Conservation (phyloP, 2,797 vertebrate species). For the Alectoris magna region DNA sequence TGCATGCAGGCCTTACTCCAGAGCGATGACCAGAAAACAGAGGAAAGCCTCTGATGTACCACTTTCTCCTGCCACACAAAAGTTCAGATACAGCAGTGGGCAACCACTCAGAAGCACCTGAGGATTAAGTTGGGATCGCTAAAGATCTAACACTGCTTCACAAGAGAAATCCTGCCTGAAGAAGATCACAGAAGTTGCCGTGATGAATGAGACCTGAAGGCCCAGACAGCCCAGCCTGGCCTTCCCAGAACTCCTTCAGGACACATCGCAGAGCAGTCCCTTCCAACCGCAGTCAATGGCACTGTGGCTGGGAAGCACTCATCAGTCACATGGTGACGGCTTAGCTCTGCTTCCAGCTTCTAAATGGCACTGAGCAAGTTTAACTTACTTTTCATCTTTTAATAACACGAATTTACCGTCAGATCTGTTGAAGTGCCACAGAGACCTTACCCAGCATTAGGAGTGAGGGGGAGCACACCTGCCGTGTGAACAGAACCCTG, state of each 20-base stretch:
- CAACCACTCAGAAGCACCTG: neutral
- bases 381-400: neutral
- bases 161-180: neutral
- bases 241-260: neutral
- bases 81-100: neutral
- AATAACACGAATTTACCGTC: neutral
- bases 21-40: neutral
- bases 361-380: neutral
- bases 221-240: neutral
- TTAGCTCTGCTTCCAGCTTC: neutral
- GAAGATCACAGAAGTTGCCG: neutral
- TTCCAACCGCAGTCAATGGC: neutral
- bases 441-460: neutral
- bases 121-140: neutral
- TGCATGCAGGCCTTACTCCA: accelerated
- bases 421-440: neutral
- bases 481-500: neutral
- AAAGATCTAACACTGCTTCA: neutral
- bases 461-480: neutral
- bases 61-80: accelerated
- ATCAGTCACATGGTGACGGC: accelerated
- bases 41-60: neutral
- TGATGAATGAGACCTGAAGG: neutral
- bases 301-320: accelerated
- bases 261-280: neutral